phyloP scores from a whole-genome alignment of 37 sponge, comb jelly and placozoan species.

The Halichondria panicea region DNA sequence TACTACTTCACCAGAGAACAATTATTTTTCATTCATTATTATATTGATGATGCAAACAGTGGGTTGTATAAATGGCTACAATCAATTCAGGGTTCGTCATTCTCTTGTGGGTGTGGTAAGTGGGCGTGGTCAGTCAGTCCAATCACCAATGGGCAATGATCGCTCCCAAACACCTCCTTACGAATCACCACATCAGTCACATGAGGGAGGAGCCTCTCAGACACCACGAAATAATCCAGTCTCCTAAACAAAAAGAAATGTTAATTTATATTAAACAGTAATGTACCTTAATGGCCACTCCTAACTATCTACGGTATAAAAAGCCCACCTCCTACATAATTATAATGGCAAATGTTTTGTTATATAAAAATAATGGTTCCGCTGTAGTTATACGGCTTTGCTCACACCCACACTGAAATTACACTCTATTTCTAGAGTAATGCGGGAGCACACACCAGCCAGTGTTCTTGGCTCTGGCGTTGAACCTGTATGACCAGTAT shows the following conservation, averaged over 20 bases:
- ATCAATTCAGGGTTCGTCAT: neutral
- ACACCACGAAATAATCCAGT: constrained; percentile 94
- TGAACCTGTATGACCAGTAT: constrained; percentile 89
- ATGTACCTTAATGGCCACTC: no score
- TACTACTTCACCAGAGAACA: no score
- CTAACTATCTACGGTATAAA: neutral
- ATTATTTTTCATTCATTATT: no score
- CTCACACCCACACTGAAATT: no score
- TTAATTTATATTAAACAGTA: no score
- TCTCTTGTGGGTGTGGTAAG: neutral
- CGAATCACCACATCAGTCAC: constrained; percentile 76
- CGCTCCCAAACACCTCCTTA: constrained; percentile 82
- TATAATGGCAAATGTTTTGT: no score
- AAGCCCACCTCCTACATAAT: no score
- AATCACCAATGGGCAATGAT: constrained; percentile 92
- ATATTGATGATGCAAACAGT: no score
- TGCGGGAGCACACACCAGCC: constrained; percentile 93
- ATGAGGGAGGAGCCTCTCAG: constrained; percentile 57
- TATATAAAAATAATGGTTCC: neutral
- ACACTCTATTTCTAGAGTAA: no score
- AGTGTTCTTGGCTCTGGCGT: constrained; percentile 73
- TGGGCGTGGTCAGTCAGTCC: constrained; percentile 12
- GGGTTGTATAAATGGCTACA: no score
- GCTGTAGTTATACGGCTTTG: no score
- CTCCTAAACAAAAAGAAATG: constrained; percentile 53